Base-by-base conservation (phyloP, 64 coral and sea anemone genomes). In the Exaiptasia diaphana region DNA sequence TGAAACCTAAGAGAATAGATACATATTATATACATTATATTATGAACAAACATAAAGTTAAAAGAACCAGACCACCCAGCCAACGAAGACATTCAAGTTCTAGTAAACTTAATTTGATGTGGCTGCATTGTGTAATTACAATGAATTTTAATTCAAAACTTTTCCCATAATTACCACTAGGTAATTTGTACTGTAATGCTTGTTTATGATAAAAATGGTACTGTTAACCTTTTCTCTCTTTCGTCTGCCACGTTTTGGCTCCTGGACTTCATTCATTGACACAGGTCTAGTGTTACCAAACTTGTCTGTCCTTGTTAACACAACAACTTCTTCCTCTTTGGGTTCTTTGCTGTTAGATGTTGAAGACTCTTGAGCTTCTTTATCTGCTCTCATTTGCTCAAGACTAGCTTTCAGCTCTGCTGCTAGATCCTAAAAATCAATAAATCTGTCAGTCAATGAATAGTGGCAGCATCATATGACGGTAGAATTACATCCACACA, bases 211-310 rank as follows among this genome's bases (percentile, higher is more conserved):
- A n/a, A n/a, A n/a, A n/a, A n/a, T n/a, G n/a, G n/a, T n/a, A n/a
- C n/a, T n/a, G n/a, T n/a, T 84, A 7, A 88, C 90, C 89, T 97
- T 97, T 42, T 88, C 78, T 21, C 74, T 76, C 14, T 92, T 97
- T 26, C 85, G 64, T 45, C 80, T 62, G 53, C 85, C 73, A 53
- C 80, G 61, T 33, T 45, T 57, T 2, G 79, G 46, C 33, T 92
- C 89, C 15, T 45, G 54, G 5, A 17, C 29, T 32, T 50, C 64
- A 8, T 70, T 77, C n/a, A 74, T 79, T 78, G 84, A 59, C 2
- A 97, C 63, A 17, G 94, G 94, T 21, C 90, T 71, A 3, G 90
- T 83, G 25, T 97, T 97, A 20, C 94, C 94, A 79, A 44, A 56
- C 50, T 72, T 82, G 45, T 97, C 94, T 34, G 89, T 89, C 53